Percentiles rank a stretch among this genome's conserved stretches.
These are phyloP conservation scores for Neotoma lepida DNA, from an alignment of 2,113 vertebrate species.

Conservation along the genomic window DNA sequence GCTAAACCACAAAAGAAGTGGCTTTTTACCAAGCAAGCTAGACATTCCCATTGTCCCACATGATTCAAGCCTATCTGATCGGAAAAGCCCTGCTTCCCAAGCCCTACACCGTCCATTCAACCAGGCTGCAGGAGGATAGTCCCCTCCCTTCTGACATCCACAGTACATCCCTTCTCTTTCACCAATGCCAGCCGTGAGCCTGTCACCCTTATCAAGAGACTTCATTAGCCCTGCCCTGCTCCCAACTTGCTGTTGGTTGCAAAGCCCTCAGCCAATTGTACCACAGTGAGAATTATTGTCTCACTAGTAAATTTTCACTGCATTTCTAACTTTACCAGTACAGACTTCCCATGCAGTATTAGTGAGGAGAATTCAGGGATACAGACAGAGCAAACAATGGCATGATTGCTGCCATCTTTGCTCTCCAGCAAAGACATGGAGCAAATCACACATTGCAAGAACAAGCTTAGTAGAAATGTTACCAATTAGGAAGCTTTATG, in stretches of 20 bases:
- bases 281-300: background rate
- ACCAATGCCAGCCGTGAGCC: background rate
- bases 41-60: background rate
- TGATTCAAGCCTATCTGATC: background rate
- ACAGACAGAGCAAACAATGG: background rate
- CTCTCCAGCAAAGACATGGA: background rate
- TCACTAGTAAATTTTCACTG: background rate
- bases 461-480: background rate
- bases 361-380: background rate
- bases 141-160: background rate
- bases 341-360: background rate
- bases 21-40: constrained; percentile 20
- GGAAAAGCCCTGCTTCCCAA: background rate
- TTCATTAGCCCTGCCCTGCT: background rate
- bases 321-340: background rate
- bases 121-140: background rate
- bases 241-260: background rate
- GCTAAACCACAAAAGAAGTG: background rate
- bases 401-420: background rate
- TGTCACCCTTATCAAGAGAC: background rate
- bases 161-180: background rate
- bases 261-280: constrained; percentile 1
- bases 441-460: background rate
- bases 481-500: background rate
- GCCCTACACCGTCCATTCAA: background rate